Base-by-base conservation (phyloP, 1,140 invertebrate genomes). In the Drosophila biarmipes region DNA sequence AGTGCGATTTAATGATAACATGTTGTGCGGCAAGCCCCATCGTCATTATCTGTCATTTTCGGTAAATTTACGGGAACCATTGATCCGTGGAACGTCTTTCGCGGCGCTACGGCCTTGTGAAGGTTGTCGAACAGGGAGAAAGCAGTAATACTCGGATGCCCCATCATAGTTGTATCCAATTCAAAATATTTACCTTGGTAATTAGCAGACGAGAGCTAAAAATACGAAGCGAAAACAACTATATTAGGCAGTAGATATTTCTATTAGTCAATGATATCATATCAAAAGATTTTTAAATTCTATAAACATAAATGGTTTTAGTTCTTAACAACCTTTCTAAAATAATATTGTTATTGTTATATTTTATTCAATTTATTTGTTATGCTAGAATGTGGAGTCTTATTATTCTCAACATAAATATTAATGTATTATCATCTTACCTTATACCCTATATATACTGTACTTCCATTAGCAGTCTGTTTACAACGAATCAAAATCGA, bases 1-100 rank as follows among this genome's bases (percentile, higher is more conserved):
- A 56, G 66, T 42, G 24, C 55, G 73, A 81, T 56, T 42, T 67
- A 82, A 73, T 76, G 56, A 73, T 78, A 78, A 82, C 62, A 78
- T 78, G 74, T 78, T 71, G 58, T 71, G 45, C 62, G 62, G 76
- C 64, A 76, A 55, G 68, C 68, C 62, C 35, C 56, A 73, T 62
- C 55, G 59, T 56, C 52, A 74, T 75, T 75, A 75, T 66, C 59
- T 57, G 52, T 53, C 59, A 75, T 66, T 75, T 75, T 49, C 35
- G 58, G 34, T 46, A 15, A 73, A 55, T 74, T 49, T 24, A 64
- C 51, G 46, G 24, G 6, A 51, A 35, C 31, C 34, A 53, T 48
- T 40, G 55, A 43, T 49, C n/a, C 51, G 46, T 29, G 27, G 10
- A 43, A n/a, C 24, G 12, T 24, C 42, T 64, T 48, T 40, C 8